phyloP scores from a whole-genome alignment of 2,797 vertebrate genomes.

The Austrolebias charrua region DNA sequence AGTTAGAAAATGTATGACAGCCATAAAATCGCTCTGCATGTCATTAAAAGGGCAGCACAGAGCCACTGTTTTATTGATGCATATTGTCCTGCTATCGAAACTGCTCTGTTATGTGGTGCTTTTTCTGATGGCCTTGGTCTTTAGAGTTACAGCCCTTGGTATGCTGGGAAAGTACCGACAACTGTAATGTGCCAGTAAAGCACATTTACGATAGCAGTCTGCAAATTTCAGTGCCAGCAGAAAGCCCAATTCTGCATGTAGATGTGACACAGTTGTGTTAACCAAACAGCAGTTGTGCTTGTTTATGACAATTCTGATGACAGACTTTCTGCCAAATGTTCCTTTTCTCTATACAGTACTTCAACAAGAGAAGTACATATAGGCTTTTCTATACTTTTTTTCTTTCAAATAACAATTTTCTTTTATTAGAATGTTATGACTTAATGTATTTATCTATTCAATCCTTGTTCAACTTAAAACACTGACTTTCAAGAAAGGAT shows the following conservation, averaged over 20 bases:
- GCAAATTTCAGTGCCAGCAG: constrained; percentile 29
- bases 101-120: constrained; percentile 33
- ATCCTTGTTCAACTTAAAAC: too few relatives aligned
- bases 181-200: constrained; percentile 18
- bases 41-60: constrained; percentile 57
- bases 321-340: not conserved
- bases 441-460: too few relatives aligned
- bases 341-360: constrained; percentile 10
- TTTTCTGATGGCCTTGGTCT: constrained; percentile 44
- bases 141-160: constrained; percentile 48
- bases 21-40: constrained; percentile 60
- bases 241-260: constrained; percentile 13
- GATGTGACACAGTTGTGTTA: constrained; percentile 3
- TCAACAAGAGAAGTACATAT: not conserved
- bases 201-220: constrained; percentile 17
- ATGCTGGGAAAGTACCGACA: constrained; percentile 39
- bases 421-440: too few relatives aligned
- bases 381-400: not conserved
- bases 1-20: constrained; percentile 64
- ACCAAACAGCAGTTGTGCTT: constrained; percentile 9
- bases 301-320: constrained; percentile 5
- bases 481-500: too few relatives aligned
- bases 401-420: not conserved
- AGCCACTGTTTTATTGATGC: constrained; percentile 64
- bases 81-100: constrained; percentile 61